Evolutionary conservation across 2,888 invertebrate genomes (phyloP).

Genomic region (Drosophila demipolita): DNA sequence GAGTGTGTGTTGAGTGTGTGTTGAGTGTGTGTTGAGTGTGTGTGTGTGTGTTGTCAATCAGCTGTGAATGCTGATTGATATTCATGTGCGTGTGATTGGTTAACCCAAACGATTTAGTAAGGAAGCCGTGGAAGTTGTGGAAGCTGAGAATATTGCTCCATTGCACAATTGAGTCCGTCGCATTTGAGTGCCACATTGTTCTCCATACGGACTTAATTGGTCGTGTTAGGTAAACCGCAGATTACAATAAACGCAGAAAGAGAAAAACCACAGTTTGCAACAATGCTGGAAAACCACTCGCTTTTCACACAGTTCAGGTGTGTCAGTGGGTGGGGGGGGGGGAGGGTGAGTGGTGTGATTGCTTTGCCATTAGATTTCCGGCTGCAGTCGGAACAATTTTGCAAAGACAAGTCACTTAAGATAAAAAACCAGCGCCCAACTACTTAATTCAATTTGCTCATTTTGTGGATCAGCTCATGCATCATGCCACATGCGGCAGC

Average conservation of each 20-base stretch:
- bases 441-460: slow-evolving; percentile 60
- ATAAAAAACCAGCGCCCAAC: slow-evolving; percentile 35
- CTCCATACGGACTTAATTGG: slow-evolving; percentile 38
- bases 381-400: slow-evolving; percentile 18
- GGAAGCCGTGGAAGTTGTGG: slow-evolving; percentile 54
- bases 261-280: slow-evolving; percentile 19
- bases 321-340: slow-evolving; percentile 5
- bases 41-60: slow-evolving; percentile 56
- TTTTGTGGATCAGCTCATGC: slow-evolving; percentile 5
- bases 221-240: slow-evolving; percentile 50
- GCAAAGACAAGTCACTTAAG: slow-evolving; percentile 42
- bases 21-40: too few relatives aligned
- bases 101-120: slow-evolving; percentile 63
- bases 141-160: not conserved
- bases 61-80: slow-evolving; percentile 68
- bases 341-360: slow-evolving; percentile 3
- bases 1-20: too few relatives aligned
- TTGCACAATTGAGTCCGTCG: slow-evolving; percentile 38
- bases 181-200: slow-evolving; percentile 4
- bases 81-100: slow-evolving; percentile 60
- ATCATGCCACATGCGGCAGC: slow-evolving; percentile 4
- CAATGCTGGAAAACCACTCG: slow-evolving; percentile 36
- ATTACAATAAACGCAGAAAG: slow-evolving; percentile 33
- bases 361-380: slow-evolving; percentile 41
- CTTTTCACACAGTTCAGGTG: slow-evolving; percentile 17